phyloP scores from a whole-genome alignment of 2,113 vertebrate species.

The Arenaria interpres region DNA sequence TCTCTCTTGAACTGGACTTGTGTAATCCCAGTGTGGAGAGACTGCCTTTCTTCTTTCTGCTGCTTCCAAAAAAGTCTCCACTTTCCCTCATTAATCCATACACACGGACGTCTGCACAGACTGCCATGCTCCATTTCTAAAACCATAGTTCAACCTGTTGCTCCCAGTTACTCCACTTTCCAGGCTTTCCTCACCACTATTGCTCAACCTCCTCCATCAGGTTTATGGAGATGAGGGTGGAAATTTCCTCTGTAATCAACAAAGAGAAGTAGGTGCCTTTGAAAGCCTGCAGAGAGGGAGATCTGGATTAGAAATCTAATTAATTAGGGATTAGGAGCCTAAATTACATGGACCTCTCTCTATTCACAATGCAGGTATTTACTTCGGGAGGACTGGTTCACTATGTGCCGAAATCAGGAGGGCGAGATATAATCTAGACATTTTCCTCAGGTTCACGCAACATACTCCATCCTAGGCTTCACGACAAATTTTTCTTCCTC shows the following conservation, averaged over 20 bases:
- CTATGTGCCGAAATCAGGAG: background rate
- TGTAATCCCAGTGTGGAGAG: background rate
- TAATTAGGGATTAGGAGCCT: slow-evolving; percentile 56
- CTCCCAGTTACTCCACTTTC: background rate
- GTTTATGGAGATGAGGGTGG: background rate
- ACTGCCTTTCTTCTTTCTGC: background rate
- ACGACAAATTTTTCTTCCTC: background rate
- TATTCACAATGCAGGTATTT: background rate
- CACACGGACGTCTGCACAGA: background rate
- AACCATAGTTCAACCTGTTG: background rate
- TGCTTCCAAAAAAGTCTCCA: background rate
- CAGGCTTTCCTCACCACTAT: background rate
- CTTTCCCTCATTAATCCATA: background rate
- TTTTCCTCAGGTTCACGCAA: background rate
- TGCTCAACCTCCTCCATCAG: background rate
- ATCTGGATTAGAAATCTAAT: slow-evolving; percentile 53
- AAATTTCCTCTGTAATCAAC: slow-evolving; percentile 50
- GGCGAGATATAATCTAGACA: background rate
- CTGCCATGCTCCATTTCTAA: background rate
- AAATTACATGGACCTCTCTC: background rate
- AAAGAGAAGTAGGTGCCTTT: slow-evolving; percentile 24
- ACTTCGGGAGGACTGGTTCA: background rate
- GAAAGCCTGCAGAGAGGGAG: slow-evolving; percentile 8
- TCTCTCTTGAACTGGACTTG: background rate
- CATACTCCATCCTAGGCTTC: background rate